phyloP scores from a whole-genome alignment of 2,113 vertebrate species.

The Lycaon pictus region DNA sequence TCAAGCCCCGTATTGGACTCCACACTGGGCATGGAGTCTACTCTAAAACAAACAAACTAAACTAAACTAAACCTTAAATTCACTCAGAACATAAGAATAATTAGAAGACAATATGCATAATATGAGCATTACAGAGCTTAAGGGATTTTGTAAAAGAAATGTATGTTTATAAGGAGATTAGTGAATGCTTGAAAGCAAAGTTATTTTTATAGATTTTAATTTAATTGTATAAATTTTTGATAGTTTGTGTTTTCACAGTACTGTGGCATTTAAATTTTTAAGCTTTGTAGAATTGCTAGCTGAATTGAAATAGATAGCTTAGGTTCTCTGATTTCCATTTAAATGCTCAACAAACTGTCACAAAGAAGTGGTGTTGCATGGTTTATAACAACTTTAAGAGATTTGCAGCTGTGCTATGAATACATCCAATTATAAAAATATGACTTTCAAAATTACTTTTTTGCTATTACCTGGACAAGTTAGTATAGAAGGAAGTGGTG shows the following conservation, averaged over 20 bases:
- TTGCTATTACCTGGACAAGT: slow-evolving; percentile 73
- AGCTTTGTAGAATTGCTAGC: slow-evolving; percentile 48
- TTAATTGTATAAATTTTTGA: slow-evolving; percentile 36
- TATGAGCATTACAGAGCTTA: background rate
- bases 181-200: slow-evolving; percentile 10
- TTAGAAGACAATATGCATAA: slow-evolving; percentile 6
- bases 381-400: slow-evolving; percentile 82
- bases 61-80: background rate
- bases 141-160: background rate
- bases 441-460: slow-evolving; percentile 84
- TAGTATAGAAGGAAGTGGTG: slow-evolving; percentile 58
- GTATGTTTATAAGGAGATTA: slow-evolving; percentile 7
- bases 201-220: slow-evolving; percentile 38
- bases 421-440: slow-evolving; percentile 85
- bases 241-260: slow-evolving; percentile 16
- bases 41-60: background rate
- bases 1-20: background rate
- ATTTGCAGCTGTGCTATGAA: slow-evolving; percentile 82
- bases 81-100: background rate
- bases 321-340: slow-evolving; percentile 82
- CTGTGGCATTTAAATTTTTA: slow-evolving; percentile 49
- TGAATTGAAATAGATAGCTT: slow-evolving; percentile 84
- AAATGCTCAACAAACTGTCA: slow-evolving; percentile 82
- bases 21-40: background rate
- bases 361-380: slow-evolving; percentile 75